phyloP scores from a whole-genome alignment of 2,113 vertebrate genomes.

The Halcyon malimbica region DNA sequence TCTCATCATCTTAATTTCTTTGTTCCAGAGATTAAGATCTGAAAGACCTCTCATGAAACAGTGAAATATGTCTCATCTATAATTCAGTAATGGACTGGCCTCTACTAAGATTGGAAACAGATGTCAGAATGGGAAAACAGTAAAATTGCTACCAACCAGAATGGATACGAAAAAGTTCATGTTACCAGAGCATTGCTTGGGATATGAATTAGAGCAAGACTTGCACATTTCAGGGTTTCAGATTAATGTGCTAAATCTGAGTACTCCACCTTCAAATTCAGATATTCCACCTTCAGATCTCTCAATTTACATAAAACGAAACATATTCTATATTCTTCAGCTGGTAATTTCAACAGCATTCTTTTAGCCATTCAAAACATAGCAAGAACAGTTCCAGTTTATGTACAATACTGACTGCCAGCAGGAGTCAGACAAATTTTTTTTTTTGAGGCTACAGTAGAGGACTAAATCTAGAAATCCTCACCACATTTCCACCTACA shows the following conservation, averaged over 20 bases:
- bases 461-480: background rate
- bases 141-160: background rate
- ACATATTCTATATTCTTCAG: background rate
- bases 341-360: background rate
- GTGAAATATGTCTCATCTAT: background rate
- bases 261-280: background rate
- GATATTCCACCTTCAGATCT: background rate
- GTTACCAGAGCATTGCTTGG: background rate
- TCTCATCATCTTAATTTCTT: background rate
- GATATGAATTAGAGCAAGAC: background rate
- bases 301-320: background rate
- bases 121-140: background rate
- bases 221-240: background rate
- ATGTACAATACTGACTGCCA: background rate
- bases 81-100: background rate
- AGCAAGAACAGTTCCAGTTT: background rate
- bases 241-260: background rate
- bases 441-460: background rate
- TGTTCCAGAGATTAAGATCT: background rate
- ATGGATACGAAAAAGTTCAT: background rate
- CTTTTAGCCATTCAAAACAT: background rate
- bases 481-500: background rate
- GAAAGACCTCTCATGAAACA: background rate
- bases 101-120: background rate
- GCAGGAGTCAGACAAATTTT: background rate